Evolutionary conservation across 30 jellyfish, hydroid and myxozoan species (phyloP), one percentile per base, ranked within the genome.

Genomic region (Aurelia aurita): DNA sequence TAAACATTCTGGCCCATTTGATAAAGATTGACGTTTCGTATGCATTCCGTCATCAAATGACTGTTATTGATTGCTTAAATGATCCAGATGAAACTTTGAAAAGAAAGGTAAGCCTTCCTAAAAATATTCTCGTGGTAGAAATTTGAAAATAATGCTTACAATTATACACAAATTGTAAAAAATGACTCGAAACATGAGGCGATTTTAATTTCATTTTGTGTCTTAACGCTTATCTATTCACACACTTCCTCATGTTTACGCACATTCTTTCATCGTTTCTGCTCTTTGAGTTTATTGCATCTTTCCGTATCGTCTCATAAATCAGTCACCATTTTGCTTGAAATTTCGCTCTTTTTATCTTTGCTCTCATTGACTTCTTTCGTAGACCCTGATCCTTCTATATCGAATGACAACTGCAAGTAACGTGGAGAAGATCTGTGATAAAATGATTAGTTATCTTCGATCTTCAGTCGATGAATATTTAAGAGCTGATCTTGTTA

Each of bases 71-170:
- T 31, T 87, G 97, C 68, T 72, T 95, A 31, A 89, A 78, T 58
- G 99, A 95, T 55, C 92, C 91, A 8, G 99, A 95, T 59, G 97
- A 89, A 21, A 86, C 97, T 15, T 39, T 95, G 43, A 95, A 95
- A 55, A 91, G 99, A 54, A 89, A 89, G 97, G 99, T 95, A 61
- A 8, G 43, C 43, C 43, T 31, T 0, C 2, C 2, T 5, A 5
- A 31, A 0, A 5, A 31, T 31, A 3, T 31, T 31, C 1, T 31
- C 1, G 2, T 31, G 43, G 43, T 31, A 31, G 43, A 2, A 31
- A 31, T 31, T 31, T 31, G 39, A 31, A 31, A 31, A 31, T 31
- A 31, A 31, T 31, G 39, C 39, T 31, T 4, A 31, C 4, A 2
- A 31, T 31, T 31, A 31, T 31, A 31, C 43, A 0, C 43, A 31